A percentile compares a stretch with the other conserved stretches of the same genome.
Evolutionary conservation across 1,140 invertebrate genomes (phyloP).

Genomic region (Gonatopus flavifemur): DNA sequence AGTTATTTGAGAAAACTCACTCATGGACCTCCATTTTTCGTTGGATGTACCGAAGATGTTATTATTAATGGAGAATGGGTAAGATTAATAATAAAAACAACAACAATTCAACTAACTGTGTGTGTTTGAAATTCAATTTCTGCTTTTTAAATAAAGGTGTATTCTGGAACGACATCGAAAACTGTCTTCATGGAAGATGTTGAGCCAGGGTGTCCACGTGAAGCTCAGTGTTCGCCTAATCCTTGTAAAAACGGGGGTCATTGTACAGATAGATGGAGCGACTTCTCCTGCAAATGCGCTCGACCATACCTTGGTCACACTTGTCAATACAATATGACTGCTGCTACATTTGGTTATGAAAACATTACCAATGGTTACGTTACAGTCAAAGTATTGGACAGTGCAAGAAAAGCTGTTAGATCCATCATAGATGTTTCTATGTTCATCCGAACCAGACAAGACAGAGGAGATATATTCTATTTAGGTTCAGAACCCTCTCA

Average conservation of each 20-base stretch:
- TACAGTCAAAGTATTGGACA: constrained; percentile 68
- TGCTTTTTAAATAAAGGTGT: constrained; percentile 39
- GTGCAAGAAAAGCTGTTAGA: constrained; percentile 69
- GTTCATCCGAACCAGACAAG: constrained; percentile 85
- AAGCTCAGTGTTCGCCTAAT: constrained; percentile 80
- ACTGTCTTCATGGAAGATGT: constrained; percentile 59
- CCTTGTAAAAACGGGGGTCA: constrained; percentile 83
- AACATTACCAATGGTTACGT: constrained; percentile 74
- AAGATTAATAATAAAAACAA: not conserved
- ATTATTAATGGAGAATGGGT: constrained; percentile 83
- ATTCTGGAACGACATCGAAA: constrained; percentile 39
- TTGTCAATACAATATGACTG: constrained; percentile 87
- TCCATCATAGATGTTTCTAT: constrained; percentile 87
- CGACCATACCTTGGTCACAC: constrained; percentile 83
- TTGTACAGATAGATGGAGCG: constrained; percentile 87
- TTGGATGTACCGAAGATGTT: constrained; percentile 91
- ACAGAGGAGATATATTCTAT: constrained; percentile 84
- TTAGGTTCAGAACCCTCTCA: constrained; percentile 71
- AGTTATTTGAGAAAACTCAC: constrained; percentile 67
- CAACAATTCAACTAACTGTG: not conserved
- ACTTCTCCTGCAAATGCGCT: constrained; percentile 83
- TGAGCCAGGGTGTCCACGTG: constrained; percentile 73
- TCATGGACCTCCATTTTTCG: constrained; percentile 74
- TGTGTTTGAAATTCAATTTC: not conserved
- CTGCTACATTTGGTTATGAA: constrained; percentile 89